These are phyloP conservation scores for Athripsodes cinereus DNA, from an alignment of 2,888 invertebrate species.

Conservation along the genomic window DNA sequence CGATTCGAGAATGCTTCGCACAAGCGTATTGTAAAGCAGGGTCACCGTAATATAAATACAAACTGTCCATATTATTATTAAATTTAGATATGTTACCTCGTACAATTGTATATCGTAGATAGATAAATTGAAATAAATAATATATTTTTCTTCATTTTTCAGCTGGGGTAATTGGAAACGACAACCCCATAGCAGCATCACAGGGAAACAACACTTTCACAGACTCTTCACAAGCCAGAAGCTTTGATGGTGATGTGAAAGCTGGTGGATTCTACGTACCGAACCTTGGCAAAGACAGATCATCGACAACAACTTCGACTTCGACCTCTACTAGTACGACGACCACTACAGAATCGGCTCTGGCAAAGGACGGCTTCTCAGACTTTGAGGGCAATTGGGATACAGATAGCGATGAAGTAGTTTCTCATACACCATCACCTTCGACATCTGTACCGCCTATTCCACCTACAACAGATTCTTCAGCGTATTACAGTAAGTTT, in stretches of 20 bases:
- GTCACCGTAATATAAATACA: background rate
- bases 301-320: constrained; percentile 18
- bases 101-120: too few species aligned
- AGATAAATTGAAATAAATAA: background rate
- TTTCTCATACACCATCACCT: constrained; percentile 32
- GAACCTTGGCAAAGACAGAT: constrained; percentile 9
- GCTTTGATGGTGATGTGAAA: constrained; percentile 34
- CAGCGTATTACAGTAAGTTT: constrained; percentile 49
- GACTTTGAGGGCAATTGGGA: constrained; percentile 12
- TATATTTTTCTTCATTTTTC: constrained; percentile 31
- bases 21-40: too few species aligned
- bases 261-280: constrained; percentile 34
- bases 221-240: constrained; percentile 50
- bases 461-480: constrained; percentile 44
- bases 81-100: too few species aligned
- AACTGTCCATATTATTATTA: too few species aligned
- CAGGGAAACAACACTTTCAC: constrained; percentile 49
- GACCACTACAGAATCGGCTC: background rate
- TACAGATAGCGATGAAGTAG: constrained; percentile 21
- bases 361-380: background rate
- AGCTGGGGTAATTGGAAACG: constrained; percentile 64
- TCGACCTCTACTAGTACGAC: background rate
- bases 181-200: constrained; percentile 36
- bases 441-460: constrained; percentile 33
- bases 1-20: too few species aligned